Evolutionary conservation across 2,113 vertebrate genomes (phyloP).

Genomic region (Grallaria varia): DNA sequence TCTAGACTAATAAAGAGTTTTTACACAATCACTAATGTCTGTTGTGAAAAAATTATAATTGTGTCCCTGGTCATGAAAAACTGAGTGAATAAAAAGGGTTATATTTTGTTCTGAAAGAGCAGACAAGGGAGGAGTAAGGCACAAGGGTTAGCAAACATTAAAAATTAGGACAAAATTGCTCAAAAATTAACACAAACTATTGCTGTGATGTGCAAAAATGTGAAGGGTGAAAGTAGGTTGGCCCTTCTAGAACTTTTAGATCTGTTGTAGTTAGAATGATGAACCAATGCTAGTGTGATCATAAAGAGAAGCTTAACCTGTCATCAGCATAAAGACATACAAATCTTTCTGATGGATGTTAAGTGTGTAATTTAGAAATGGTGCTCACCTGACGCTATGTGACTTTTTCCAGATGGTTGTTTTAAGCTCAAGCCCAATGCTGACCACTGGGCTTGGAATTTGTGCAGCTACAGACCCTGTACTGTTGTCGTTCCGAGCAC

Average conservation of each 20-base stretch:
- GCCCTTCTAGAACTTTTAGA: conserved; percentile 38
- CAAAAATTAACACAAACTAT: conserved; percentile 33
- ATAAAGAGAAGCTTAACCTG: neutral
- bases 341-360: neutral
- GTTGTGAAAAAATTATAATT: conserved; percentile 42
- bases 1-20: conserved; percentile 60
- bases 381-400: neutral
- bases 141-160: conserved; percentile 1
- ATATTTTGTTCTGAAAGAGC: conserved; percentile 25
- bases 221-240: conserved; percentile 50
- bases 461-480: neutral
- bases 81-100: conserved; percentile 38
- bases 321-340: neutral
- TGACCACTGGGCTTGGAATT: neutral
- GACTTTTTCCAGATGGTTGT: neutral
- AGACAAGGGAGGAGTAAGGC: neutral
- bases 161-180: conserved; percentile 55
- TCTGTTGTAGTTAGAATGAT: neutral
- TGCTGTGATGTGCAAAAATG: conserved; percentile 45
- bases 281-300: neutral
- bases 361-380: neutral
- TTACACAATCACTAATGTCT: conserved; percentile 53
- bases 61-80: conserved; percentile 41
- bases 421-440: neutral
- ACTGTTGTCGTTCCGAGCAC: neutral